phyloP scores from a whole-genome alignment of 2,888 invertebrate species.

The Nephrotoma flavescens region DNA sequence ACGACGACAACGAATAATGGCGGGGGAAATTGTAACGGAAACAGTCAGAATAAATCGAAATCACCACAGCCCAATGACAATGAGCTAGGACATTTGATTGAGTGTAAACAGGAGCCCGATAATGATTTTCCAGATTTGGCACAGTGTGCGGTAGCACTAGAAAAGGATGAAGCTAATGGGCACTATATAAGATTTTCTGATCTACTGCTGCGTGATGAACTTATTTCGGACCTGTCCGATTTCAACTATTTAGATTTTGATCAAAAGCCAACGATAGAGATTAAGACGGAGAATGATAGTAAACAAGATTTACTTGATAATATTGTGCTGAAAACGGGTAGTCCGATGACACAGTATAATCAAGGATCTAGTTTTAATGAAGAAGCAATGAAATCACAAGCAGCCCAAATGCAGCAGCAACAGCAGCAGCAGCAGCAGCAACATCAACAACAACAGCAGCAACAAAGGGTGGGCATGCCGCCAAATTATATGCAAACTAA shows the following conservation, averaged over 20 bases:
- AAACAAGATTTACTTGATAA: slow-evolving; percentile 19
- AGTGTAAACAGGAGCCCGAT: slow-evolving; percentile 73
- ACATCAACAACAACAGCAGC: slow-evolving; percentile 15
- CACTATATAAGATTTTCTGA: slow-evolving; percentile 67
- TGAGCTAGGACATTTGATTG: slow-evolving; percentile 51
- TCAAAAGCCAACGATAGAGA: slow-evolving; percentile 28
- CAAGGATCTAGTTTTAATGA: slow-evolving; percentile 11
- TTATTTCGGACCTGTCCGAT: slow-evolving; percentile 75
- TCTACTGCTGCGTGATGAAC: slow-evolving; percentile 63
- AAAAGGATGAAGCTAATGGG: slow-evolving; percentile 62
- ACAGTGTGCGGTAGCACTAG: slow-evolving; percentile 70
- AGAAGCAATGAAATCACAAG: slow-evolving; percentile 24
- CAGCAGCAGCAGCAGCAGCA: slow-evolving; percentile 17
- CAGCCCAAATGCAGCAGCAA: slow-evolving; percentile 25
- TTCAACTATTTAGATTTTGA: slow-evolving; percentile 75
- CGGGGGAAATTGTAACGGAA: slow-evolving; percentile 12
- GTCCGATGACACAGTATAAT: slow-evolving; percentile 26
- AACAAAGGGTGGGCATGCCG: slow-evolving; percentile 11
- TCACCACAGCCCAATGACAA: slow-evolving; percentile 31
- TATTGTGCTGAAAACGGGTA: slow-evolving; percentile 12
- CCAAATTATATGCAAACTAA: slow-evolving; percentile 12
- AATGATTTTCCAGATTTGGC: slow-evolving; percentile 77
- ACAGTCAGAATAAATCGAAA: slow-evolving; percentile 33
- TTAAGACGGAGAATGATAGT: slow-evolving; percentile 32
- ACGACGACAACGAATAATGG: background rate